Base-by-base conservation (phyloP, 2,888 invertebrate species). In the Aphidius colemani region DNA sequence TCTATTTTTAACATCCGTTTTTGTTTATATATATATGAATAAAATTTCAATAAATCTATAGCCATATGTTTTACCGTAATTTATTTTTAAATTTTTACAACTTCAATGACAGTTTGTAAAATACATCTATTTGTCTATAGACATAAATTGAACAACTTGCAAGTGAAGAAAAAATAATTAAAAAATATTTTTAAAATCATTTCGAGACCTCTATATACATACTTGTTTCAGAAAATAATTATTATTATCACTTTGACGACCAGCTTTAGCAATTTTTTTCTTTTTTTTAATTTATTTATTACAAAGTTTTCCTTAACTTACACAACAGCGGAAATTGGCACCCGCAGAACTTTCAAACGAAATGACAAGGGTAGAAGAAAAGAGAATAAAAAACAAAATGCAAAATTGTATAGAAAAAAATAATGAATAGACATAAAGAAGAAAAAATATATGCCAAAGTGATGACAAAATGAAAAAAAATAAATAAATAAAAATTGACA, bases 301-400 rank as follows among this genome's bases (percentile, higher is more conserved):
- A 53, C 6, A 45, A 46, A 48, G 59, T 61, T 69, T 72, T 30
- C 5, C 30, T 30, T 5, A 30, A 30, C 73, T 76, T 77, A 75
- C 75, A 74, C 75, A 74, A 75, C 72, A 67, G 68, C 73, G 74
- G 72, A 75, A 75, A 77, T 73, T 69, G 71, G 68, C 72, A 70
- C 67, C 62, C 67, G 66, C 66, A 56, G 43, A 55, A 41, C 13
- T 18, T 59, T 46, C 67, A 71, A 71, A 70, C 70, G 13, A 67
- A 64, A 66, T 68, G 69, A 75, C 74, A 72, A 69, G 71, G 75
- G 75, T 72, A 73, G 75, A 78, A 77, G 73, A 73, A 76, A 75
- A 76, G 66, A 68, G 70, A 72, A 49, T 63, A 55, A 30, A 39
- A 46, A 59, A 39, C 44, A 53, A 44, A 40, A 51, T 30, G 30